These are phyloP conservation scores for Gymnarchus niloticus DNA, from an alignment of 2,113 vertebrate genomes.

Conservation along the genomic window DNA sequence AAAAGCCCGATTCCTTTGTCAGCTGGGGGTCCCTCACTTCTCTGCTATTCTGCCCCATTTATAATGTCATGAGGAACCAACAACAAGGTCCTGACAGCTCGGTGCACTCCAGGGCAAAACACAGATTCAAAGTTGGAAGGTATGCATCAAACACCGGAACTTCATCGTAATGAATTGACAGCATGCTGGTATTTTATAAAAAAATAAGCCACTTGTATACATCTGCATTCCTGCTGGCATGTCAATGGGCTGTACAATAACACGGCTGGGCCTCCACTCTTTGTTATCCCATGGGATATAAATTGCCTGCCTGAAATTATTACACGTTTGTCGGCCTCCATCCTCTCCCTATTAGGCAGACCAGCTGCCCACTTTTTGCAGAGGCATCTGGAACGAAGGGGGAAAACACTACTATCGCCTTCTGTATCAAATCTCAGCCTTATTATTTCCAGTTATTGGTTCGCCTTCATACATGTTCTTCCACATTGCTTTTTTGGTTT, in stretches of 20 bases:
- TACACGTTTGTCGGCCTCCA: background rate
- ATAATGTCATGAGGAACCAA: no score
- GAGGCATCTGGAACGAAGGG: background rate
- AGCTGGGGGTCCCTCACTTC: no score
- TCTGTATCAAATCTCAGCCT: background rate
- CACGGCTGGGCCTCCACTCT: background rate
- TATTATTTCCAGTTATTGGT: background rate
- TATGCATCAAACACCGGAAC: background rate
- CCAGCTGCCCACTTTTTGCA: background rate
- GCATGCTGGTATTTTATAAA: background rate
- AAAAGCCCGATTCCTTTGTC: background rate
- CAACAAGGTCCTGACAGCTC: background rate
- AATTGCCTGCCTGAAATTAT: background rate
- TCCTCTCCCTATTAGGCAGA: background rate
- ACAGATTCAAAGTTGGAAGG: background rate
- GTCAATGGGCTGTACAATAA: background rate
- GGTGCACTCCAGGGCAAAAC: background rate
- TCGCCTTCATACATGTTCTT: background rate
- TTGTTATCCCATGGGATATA: background rate
- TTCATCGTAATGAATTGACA: background rate
- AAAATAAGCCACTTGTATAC: background rate
- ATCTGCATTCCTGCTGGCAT: background rate
- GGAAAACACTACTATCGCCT: background rate
- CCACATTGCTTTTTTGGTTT: background rate
- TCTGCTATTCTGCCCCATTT: no score